Base-by-base conservation (phyloP, 2,888 invertebrate species). In the Timandra comae region DNA sequence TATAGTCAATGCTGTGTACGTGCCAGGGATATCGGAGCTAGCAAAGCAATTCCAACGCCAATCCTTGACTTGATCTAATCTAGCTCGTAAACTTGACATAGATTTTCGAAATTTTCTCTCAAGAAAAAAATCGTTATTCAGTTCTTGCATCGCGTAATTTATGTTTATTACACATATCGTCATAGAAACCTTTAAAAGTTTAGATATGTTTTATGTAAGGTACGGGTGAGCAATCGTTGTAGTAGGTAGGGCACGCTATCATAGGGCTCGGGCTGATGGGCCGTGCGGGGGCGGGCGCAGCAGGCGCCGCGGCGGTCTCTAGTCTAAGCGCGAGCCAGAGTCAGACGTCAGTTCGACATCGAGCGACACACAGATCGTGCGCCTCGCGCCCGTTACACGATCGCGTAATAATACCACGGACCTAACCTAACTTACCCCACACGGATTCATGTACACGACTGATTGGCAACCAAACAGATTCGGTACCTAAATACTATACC, bases 331-430 rank as follows among this genome's bases (percentile, higher is more conserved):
- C 44, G 38, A n/a, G 47, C 50, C 55, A 46, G 46, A 43, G 53
- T 52, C 59, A 62, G 69, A 56, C 16, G 16, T 16, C 16, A 16
- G 16, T 84, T 56, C 63, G 58, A 63, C 62, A 63, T 66, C 63
- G 73, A 73, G 68, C 80, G 75, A 80, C 80, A 72, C 59, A 68
- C 77, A 68, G 76, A 58, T 63, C 76, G 80, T 72, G 63, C 82
- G 80, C 73, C 62, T 68, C 70, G 74, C 75, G 67, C 63, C 46
- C 57, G 55, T 60, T 52, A 54, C 69, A 70, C 70, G 65, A 60
- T 70, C 74, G 54, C 52, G 50, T 43, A 35, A 29, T 32, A 30
- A 38, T 38, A 40, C 46, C 35, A 41, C 24, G 20, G 33, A 36
- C 38, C 36, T 33, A 35, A 27, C 41, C 38, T 13, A 36, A 33